A percentile compares a stretch with the other conserved stretches of the same genome.
phyloP scores from a whole-genome alignment of 2,888 invertebrate genomes.

The Lymantria monacha region DNA sequence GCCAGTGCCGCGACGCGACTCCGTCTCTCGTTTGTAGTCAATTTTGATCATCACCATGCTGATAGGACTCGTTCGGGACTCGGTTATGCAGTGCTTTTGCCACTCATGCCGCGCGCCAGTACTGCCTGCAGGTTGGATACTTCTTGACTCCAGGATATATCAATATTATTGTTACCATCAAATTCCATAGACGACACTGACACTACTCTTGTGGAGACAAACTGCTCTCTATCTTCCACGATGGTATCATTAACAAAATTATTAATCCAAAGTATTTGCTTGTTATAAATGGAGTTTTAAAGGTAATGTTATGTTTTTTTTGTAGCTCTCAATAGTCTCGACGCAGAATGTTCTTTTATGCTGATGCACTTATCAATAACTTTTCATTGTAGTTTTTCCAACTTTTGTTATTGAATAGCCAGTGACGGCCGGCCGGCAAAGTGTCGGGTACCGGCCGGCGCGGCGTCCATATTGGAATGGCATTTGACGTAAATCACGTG shows the following conservation, averaged over 20 bases:
- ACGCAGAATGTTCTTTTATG: background rate
- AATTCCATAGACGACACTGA: conserved; percentile 48
- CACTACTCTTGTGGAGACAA: conserved; percentile 57
- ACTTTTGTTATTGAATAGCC: conserved; percentile 22
- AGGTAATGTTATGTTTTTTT: conserved; percentile 27
- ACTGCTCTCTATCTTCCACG: conserved; percentile 11
- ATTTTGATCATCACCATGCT: conserved; percentile 85
- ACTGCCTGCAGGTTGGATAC: conserved; percentile 87
- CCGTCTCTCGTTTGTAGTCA: conserved; percentile 75
- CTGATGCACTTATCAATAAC: background rate
- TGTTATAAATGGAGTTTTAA: conserved; percentile 7
- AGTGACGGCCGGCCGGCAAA: conserved; percentile 38
- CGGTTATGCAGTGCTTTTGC: conserved; percentile 96
- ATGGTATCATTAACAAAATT: background rate
- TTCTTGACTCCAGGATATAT: conserved; percentile 18
- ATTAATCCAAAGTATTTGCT: background rate
- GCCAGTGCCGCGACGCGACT: conserved; percentile 80
- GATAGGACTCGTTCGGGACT: conserved; percentile 94
- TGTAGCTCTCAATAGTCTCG: background rate
- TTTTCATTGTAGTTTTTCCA: background rate
- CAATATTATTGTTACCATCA: conserved; percentile 20
- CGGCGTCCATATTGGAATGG: conserved; percentile 33
- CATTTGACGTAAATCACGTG: conserved; percentile 50
- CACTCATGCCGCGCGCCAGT: conserved; percentile 94
- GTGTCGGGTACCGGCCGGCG: conserved; percentile 40